phyloP scores from a whole-genome alignment of 2,888 invertebrate species.

The Argyresthia albistria region DNA sequence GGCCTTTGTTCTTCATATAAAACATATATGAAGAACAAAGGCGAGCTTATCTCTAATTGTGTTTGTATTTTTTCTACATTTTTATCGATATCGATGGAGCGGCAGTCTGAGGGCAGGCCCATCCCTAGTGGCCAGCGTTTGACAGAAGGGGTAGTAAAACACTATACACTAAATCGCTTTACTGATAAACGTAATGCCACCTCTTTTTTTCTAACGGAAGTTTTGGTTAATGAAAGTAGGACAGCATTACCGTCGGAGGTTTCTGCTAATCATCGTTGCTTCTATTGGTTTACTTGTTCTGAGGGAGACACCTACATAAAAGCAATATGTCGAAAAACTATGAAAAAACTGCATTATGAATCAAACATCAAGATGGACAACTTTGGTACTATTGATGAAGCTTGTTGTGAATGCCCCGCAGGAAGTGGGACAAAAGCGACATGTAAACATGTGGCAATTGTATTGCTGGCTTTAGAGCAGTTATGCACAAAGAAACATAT shows the following conservation, averaged over 20 bases:
- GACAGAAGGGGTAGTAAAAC: too few species aligned
- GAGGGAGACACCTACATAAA: not conserved
- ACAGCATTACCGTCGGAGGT: too few species aligned
- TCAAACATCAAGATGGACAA: not conserved
- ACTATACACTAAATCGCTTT: too few species aligned
- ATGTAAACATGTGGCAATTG: not conserved
- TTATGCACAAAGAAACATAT: not conserved
- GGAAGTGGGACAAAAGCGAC: not conserved
- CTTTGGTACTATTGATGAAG: not conserved
- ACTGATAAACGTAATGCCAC: too few species aligned
- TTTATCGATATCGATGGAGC: too few species aligned
- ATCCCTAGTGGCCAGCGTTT: too few species aligned
- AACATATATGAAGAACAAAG: not conserved
- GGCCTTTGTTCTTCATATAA: not conserved
- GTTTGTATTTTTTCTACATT: too few species aligned
- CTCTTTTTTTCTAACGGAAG: too few species aligned
- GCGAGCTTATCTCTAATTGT: too few species aligned
- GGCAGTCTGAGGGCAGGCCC: too few species aligned
- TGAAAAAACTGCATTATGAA: not conserved
- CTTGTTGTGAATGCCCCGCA: not conserved
- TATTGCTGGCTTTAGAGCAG: not conserved
- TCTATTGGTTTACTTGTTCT: not conserved
- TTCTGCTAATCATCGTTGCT: constrained; percentile 1
- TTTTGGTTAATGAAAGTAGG: too few species aligned
- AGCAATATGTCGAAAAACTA: not conserved